These are phyloP conservation scores for Hyalella azteca DNA, from an alignment of 2,888 invertebrate genomes.

Conservation along the genomic window DNA sequence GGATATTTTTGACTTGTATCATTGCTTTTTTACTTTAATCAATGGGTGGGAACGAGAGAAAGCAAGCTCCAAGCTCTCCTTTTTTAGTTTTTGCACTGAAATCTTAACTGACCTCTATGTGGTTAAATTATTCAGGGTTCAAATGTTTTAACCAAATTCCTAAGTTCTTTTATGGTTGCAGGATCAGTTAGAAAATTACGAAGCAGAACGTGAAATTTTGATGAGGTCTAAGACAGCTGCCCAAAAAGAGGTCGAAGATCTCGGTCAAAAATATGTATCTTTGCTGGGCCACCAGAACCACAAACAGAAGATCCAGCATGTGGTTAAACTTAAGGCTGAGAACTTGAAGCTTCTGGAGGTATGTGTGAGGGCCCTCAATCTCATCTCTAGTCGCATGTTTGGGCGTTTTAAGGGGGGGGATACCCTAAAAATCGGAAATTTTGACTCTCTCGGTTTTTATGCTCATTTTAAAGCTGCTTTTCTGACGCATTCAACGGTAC, in stretches of 20 bases:
- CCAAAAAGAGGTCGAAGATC: slow-evolving; percentile 47
- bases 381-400: no score
- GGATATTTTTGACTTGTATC: no score
- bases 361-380: no score
- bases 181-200: slow-evolving; percentile 55
- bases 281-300: slow-evolving; percentile 72
- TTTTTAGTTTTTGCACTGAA: not conserved
- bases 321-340: slow-evolving; percentile 62
- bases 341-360: slow-evolving; percentile 56
- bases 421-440: no score
- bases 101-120: not conserved
- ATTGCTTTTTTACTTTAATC: not conserved
- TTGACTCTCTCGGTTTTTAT: no score
- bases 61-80: not conserved
- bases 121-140: no score
- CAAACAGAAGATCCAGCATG: slow-evolving; percentile 71
- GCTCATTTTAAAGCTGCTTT: no score
- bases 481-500: no score
- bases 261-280: slow-evolving; percentile 66
- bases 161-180: not conserved
- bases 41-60: not conserved
- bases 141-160: no score
- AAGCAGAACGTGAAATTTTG: slow-evolving; percentile 48
- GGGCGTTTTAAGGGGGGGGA: no score
- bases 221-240: slow-evolving; percentile 47